These are phyloP conservation scores for Lepilemur ruficaudatus DNA, from an alignment of 2,797 vertebrate species.

Conservation along the genomic window DNA sequence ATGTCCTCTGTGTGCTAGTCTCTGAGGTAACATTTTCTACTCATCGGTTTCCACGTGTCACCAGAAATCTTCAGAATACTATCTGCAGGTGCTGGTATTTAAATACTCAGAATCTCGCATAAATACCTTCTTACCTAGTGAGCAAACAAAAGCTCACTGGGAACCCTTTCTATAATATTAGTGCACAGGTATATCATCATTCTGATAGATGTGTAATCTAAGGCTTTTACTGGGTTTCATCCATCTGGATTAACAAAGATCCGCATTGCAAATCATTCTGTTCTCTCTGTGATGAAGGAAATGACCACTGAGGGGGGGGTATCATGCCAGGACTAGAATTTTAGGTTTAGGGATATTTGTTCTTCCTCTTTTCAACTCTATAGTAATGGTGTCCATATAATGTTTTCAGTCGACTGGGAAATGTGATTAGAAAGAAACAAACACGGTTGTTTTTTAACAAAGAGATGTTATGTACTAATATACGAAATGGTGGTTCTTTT, in stretches of 20 bases:
- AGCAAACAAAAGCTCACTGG: neutral
- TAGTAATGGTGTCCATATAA: neutral
- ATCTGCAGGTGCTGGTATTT: neutral
- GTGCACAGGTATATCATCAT: neutral
- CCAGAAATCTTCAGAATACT: neutral
- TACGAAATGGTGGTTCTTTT: neutral
- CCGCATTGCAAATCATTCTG: neutral
- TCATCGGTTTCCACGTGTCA: neutral
- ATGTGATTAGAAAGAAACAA: neutral
- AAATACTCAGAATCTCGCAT: neutral
- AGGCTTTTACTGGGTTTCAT: neutral
- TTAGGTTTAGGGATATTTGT: neutral
- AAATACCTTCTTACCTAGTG: neutral
- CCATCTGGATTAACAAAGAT: conserved; percentile 18
- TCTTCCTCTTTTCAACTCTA: neutral
- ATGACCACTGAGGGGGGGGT: neutral
- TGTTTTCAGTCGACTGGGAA: neutral
- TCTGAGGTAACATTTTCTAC: neutral
- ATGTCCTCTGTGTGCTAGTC: neutral
- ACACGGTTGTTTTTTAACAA: conserved; percentile 11
- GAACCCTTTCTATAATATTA: neutral
- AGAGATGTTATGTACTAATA: neutral
- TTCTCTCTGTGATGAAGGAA: neutral
- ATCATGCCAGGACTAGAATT: neutral
- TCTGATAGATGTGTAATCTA: neutral